phyloP scores from a whole-genome alignment of 2,113 vertebrate genomes.

The Erpornis zantholeuca region DNA sequence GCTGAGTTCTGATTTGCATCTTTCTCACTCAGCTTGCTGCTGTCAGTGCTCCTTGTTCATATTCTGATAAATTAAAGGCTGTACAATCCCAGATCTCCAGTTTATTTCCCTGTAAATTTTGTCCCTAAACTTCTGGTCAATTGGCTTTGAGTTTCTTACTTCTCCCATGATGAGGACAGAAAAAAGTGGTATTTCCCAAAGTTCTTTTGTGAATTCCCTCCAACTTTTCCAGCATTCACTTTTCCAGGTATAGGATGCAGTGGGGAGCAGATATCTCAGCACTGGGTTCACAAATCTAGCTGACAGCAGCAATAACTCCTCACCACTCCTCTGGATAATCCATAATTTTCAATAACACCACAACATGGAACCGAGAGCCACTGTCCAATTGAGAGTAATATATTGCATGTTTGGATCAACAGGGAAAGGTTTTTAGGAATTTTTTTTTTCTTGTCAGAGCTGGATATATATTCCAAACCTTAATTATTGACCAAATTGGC shows the following conservation, averaged over 20 bases:
- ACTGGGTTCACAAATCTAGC: background rate
- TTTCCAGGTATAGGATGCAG: background rate
- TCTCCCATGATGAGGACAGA: background rate
- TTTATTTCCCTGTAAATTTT: conserved; percentile 27
- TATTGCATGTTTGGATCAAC: conserved; percentile 22
- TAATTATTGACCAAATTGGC: conserved; percentile 58
- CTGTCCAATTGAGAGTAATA: conserved; percentile 18
- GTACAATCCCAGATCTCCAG: background rate
- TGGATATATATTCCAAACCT: background rate
- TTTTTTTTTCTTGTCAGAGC: conserved; percentile 20
- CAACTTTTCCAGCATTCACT: background rate
- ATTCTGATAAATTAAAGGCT: conserved; percentile 11
- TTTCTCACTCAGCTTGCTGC: background rate
- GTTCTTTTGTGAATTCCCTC: background rate
- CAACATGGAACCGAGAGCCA: background rate
- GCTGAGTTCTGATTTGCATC: background rate
- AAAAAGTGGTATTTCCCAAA: background rate
- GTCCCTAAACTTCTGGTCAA: background rate
- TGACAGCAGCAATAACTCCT: conserved; percentile 28
- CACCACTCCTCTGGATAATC: background rate
- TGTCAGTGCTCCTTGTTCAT: background rate
- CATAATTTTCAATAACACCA: conserved; percentile 14
- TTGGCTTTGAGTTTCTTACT: background rate
- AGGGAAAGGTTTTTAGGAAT: conserved; percentile 26
- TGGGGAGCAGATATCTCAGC: background rate